Percentiles rank a stretch among this genome's conserved stretches.
Conservation (phyloP, 2,888 invertebrate genomes). For the Capitulum mitella region DNA sequence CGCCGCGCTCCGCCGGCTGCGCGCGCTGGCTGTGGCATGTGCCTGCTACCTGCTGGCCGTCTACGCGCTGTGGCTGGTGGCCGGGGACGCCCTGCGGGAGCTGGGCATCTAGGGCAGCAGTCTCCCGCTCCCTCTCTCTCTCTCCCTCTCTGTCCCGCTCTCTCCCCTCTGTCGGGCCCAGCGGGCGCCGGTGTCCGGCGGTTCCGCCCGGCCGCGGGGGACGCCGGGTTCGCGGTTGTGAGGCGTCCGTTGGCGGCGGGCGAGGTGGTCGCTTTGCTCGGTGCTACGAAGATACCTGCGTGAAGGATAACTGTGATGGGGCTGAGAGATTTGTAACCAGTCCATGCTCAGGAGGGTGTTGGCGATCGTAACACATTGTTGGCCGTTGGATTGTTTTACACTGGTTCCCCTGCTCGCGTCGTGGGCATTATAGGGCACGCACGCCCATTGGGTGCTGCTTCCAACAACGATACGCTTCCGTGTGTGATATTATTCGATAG, state of each 20-base stretch:
- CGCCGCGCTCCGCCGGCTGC: neutral
- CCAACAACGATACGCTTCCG: neutral
- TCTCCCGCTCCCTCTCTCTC: no score
- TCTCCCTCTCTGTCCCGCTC: no score
- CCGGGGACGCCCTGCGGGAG: neutral
- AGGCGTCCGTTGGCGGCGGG: no score
- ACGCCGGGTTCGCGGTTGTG: neutral
- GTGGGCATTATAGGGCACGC: neutral
- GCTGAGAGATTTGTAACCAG: neutral
- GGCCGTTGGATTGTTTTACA: neutral
- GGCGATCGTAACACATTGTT: neutral
- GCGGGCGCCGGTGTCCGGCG: neutral
- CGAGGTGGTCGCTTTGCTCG: neutral
- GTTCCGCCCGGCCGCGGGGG: neutral
- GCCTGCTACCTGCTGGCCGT: neutral
- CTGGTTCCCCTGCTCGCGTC: neutral
- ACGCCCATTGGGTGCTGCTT: neutral
- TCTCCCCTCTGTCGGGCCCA: no score
- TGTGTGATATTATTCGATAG: constrained; percentile 11
- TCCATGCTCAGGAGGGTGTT: neutral
- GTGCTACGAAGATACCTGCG: neutral
- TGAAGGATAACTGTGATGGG: neutral
- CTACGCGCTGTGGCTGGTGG: neutral
- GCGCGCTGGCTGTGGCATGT: neutral
- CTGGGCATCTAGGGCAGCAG: neutral